Evolutionary conservation across 2,888 invertebrate species (phyloP).

Genomic region (Seladonia tumulorum): DNA sequence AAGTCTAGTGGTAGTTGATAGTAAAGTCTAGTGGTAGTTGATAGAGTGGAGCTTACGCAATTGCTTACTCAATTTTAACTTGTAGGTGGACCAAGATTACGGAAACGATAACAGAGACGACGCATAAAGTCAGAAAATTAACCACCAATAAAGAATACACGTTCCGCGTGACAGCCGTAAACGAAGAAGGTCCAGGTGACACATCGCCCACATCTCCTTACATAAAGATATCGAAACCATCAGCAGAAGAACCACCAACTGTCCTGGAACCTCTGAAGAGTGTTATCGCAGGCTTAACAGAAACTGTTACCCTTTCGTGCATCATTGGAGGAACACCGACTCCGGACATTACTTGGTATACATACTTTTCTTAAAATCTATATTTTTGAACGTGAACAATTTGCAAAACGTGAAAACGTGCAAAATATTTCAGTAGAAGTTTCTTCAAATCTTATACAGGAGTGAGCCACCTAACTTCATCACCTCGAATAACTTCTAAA

Average conservation of each 20-base stretch:
- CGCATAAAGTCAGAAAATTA: conserved; percentile 88
- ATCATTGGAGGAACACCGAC: conserved; percentile 93
- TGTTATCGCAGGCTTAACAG: conserved; percentile 90
- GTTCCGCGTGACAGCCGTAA: conserved; percentile 91
- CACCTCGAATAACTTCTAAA: too few relatives aligned
- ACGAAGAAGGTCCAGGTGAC: conserved; percentile 90
- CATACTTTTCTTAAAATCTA: background rate
- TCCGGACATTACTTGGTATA: conserved; percentile 92
- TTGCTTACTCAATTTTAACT: conserved; percentile 47
- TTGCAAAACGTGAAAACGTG: too few relatives aligned
- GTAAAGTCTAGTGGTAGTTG: too few relatives aligned
- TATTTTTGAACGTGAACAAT: too few relatives aligned
- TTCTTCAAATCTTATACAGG: too few relatives aligned
- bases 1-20: too few relatives aligned
- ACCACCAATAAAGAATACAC: conserved; percentile 88
- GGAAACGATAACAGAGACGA: conserved; percentile 87
- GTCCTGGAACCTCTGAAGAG: conserved; percentile 92
- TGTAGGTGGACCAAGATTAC: conserved; percentile 89
- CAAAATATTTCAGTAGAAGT: too few relatives aligned
- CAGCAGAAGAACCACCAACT: conserved; percentile 90
- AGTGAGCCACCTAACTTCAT: too few relatives aligned
- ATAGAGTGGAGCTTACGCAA: background rate
- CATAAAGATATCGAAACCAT: conserved; percentile 86
- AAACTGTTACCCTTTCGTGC: conserved; percentile 90
- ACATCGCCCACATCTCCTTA: conserved; percentile 88